Conservation (phyloP, 2,797 vertebrate species). For the Gymnothorax reevesii region DNA sequence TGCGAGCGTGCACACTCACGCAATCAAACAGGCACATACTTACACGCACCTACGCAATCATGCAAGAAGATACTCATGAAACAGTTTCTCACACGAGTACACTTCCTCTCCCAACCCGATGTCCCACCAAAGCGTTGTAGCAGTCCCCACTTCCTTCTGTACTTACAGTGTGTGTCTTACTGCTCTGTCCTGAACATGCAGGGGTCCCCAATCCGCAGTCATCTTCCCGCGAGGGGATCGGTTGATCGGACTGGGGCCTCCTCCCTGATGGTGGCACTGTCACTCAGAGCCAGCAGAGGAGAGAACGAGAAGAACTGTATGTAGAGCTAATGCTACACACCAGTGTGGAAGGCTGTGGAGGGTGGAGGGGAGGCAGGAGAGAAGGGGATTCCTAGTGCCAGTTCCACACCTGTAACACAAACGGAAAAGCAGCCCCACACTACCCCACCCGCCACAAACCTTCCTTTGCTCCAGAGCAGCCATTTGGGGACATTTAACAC, state of each 20-base stretch:
- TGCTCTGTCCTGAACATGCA: not conserved
- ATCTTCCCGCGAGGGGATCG: not conserved
- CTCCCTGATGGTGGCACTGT: slow-evolving; percentile 1
- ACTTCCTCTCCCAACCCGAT: not conserved
- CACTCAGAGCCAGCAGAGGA: not conserved
- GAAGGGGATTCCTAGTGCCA: not conserved
- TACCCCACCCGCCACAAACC: not conserved
- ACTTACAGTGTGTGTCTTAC: not conserved
- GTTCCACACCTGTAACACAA: not conserved
- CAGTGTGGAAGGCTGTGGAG: not conserved
- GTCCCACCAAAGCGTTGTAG: not conserved
- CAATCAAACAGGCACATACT: not conserved
- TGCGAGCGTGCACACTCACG: not conserved
- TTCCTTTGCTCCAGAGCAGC: not conserved
- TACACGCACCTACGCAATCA: not conserved
- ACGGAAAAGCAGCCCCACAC: not conserved
- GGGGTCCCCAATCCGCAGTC: not conserved
- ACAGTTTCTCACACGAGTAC: not conserved
- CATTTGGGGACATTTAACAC: slow-evolving; percentile 31
- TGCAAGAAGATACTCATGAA: not conserved
- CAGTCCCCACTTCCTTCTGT: not conserved
- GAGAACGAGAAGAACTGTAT: not conserved
- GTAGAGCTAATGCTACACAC: not conserved
- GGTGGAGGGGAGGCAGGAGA: too few relatives aligned
- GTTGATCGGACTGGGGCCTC: not conserved